These are phyloP conservation scores for Apis cerana DNA, from an alignment of 1,140 invertebrate species.

Conservation along the genomic window DNA sequence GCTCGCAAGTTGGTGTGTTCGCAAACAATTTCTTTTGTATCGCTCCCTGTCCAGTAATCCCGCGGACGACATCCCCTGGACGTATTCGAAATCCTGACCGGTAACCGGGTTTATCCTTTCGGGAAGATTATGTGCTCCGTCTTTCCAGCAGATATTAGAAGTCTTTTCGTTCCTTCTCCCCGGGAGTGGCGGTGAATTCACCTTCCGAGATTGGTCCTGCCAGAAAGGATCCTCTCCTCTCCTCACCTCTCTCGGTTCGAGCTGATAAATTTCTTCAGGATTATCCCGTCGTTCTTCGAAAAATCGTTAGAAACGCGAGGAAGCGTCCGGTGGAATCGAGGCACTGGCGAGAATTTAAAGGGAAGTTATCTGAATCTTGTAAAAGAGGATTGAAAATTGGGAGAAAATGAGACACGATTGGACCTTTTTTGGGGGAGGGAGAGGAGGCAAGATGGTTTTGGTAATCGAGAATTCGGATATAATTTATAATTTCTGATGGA, in stretches of 20 bases:
- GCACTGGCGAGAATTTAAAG: background rate
- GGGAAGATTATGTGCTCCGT: constrained; percentile 62
- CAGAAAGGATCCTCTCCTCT: constrained; percentile 1
- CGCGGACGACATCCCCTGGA: constrained; percentile 25
- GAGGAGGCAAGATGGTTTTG: no score
- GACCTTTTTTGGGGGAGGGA: no score
- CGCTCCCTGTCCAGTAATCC: constrained; percentile 14
- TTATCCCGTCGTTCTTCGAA: constrained; percentile 58
- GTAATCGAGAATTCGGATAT: no score
- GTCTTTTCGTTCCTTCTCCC: constrained; percentile 53
- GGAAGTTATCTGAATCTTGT: background rate
- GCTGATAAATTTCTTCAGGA: constrained; percentile 64
- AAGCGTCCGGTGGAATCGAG: background rate
- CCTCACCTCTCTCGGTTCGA: background rate
- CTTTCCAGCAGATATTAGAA: constrained; percentile 65
- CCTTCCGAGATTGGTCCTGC: constrained; percentile 58
- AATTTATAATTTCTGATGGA: no score
- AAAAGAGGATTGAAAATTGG: background rate
- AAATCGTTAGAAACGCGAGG: constrained; percentile 50
- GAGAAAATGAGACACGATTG: background rate
- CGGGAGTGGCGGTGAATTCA: constrained; percentile 46
- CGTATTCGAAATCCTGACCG: constrained; percentile 59
- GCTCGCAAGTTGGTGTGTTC: background rate
- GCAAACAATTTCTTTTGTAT: constrained; percentile 24
- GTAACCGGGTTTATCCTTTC: constrained; percentile 57